A percentile compares a stretch with the other conserved stretches of the same genome.
These are phyloP conservation scores for Callospermophilus lateralis DNA, from an alignment of 2,113 vertebrate genomes.

Conservation along the genomic window DNA sequence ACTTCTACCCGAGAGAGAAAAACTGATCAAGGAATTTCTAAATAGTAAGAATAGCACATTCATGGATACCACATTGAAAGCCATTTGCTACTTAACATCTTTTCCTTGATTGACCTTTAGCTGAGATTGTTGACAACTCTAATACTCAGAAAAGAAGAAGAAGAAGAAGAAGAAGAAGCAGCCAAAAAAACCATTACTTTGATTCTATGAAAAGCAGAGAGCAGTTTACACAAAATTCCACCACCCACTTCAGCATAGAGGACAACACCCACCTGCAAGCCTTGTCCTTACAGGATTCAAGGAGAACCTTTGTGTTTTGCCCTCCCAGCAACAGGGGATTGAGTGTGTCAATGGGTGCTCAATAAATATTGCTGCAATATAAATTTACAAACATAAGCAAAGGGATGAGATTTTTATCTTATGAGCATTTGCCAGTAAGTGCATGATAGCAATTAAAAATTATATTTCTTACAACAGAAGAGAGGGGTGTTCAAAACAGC, in stretches of 20 bases:
- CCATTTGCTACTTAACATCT: not conserved
- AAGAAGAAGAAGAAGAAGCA: too few species aligned
- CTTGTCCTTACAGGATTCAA: not conserved
- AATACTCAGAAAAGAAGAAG: not conserved
- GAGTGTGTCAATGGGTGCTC: not conserved
- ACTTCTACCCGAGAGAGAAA: not conserved
- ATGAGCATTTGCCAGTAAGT: not conserved
- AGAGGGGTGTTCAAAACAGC: conserved; percentile 39
- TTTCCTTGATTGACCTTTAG: conserved; percentile 9
- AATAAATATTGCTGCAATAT: not conserved
- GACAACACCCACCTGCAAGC: not conserved
- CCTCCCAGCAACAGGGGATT: not conserved
- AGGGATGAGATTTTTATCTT: conserved; percentile 42
- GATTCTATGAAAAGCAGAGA: conserved; percentile 57
- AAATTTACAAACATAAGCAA: conserved; percentile 48
- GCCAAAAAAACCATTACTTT: not conserved
- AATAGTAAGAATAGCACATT: not conserved
- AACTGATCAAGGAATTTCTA: not conserved
- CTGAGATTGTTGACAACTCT: conserved; percentile 34
- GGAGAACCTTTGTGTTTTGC: not conserved
- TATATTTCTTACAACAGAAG: conserved; percentile 68
- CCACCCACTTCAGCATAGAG: conserved; percentile 27
- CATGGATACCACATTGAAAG: not conserved
- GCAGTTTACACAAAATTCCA: conserved; percentile 59
- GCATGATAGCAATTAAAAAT: conserved; percentile 38